Evolutionary conservation across 2,888 invertebrate genomes (phyloP), one percentile per base, ranked within the genome.

Genomic region (Tetanocera ferruginea): DNA sequence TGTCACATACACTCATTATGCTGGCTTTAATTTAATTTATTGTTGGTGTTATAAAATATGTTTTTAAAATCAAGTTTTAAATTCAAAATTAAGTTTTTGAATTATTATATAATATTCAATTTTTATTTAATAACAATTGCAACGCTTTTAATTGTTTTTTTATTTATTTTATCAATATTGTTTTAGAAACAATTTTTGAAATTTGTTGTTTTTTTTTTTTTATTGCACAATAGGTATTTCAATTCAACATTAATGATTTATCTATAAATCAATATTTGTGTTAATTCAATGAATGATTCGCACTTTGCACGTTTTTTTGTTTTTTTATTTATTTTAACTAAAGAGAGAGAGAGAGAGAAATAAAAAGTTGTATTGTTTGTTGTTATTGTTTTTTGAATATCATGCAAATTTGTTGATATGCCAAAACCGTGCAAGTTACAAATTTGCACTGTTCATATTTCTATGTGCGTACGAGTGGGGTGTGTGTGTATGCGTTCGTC

Each of bases 1-100:
- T 89, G 83, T 90, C 90, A 86, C 89, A 89, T 81, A 88, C 86
- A 89, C 88, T 90, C 90, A 90, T 90, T 83, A 84, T 87, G 84
- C 79, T 79, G n/a, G 66, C 49, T n/a, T 70, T 52, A 31, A 52
- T 66, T 66, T 25, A 1, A 17, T 14, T 78, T 82, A 74, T 79
- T 25, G 31, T 78, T 75, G 76, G 79, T 79, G 70, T n/a, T n/a
- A n/a, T n/a, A n/a, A n/a, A 76, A 72, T 76, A 77, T 78, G 57
- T 76, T 64, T 76, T 64, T 5, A 19, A 49, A 70, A 51, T 74
- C 74, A 37, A 34, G 19, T 31, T 49, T 17, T 55, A 55, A 57
- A 62, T 28, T 19, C 28, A 37, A 25, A 51, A 72, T 14, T 72
- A 60, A n/a, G 49, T 52, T 14, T 60, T 72, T 51, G 28, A 37